Evolutionary conservation across 2,113 vertebrate genomes (phyloP).

Genomic region (Ceuthmochares aereus): DNA sequence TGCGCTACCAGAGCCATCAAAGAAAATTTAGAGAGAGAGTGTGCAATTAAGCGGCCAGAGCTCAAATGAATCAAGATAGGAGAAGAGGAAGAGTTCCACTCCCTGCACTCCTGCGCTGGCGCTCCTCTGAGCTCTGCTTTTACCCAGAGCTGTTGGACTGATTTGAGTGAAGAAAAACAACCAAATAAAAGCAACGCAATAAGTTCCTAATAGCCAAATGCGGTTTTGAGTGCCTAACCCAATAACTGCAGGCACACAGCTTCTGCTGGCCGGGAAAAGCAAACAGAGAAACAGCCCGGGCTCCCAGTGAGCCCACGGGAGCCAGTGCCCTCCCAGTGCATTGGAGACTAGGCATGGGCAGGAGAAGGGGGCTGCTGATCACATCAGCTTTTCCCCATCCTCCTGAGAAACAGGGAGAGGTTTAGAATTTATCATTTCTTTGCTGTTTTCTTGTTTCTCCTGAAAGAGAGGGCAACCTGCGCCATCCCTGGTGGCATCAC

Average conservation of each 20-base stretch:
- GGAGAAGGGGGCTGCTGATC: background rate
- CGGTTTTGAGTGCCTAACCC: conserved; percentile 24
- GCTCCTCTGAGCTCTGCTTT: background rate
- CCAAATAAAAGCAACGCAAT: background rate
- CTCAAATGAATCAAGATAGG: conserved; percentile 49
- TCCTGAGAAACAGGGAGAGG: background rate
- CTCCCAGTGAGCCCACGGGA: background rate
- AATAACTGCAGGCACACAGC: background rate
- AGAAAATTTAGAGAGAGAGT: conserved; percentile 42
- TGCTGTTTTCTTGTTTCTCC: background rate
- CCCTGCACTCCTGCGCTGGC: background rate
- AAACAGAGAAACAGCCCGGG: background rate
- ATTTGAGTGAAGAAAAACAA: conserved; percentile 38
- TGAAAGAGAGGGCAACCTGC: background rate
- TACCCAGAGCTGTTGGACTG: background rate
- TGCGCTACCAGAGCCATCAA: conserved; percentile 38
- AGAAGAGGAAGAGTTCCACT: background rate
- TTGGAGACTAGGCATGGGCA: background rate
- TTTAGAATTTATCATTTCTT: background rate
- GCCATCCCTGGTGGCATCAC: background rate
- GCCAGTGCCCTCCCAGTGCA: background rate
- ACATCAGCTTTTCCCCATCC: background rate
- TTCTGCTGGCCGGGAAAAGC: conserved; percentile 5
- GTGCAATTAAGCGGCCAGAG: conserved; percentile 60
- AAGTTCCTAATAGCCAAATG: background rate